phyloP scores from a whole-genome alignment of 2,113 vertebrate species.

The Rattus rattus region DNA sequence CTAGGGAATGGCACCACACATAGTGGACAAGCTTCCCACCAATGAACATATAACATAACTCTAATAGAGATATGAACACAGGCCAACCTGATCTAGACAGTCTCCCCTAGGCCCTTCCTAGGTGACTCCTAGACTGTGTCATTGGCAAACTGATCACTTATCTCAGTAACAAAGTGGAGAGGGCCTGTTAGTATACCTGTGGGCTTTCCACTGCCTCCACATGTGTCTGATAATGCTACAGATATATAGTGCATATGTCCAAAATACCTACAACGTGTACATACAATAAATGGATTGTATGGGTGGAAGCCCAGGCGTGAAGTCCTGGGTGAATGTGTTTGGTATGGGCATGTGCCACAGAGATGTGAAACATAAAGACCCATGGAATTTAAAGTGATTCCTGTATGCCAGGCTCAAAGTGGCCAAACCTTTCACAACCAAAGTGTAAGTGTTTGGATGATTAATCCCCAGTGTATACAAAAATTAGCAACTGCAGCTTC shows the following conservation, averaged over 20 bases:
- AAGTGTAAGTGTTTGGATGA: not conserved
- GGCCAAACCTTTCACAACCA: not conserved
- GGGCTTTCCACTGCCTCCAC: too few species aligned
- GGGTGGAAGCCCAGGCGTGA: not conserved
- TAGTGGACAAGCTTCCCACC: not conserved
- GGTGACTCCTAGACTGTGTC: not conserved
- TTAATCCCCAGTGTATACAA: not conserved
- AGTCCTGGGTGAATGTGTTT: not conserved
- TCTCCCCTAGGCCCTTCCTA: not conserved
- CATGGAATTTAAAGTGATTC: not conserved
- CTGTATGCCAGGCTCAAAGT: not conserved
- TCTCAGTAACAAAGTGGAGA: not conserved
- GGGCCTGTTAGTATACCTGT: too few species aligned
- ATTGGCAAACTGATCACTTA: not conserved
- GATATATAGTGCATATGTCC: not conserved
- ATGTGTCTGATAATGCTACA: too few species aligned
- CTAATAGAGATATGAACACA: not conserved
- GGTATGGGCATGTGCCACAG: not conserved
- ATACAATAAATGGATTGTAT: too few species aligned
- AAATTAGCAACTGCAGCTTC: not conserved
- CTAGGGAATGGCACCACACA: not conserved
- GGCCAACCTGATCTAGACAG: not conserved
- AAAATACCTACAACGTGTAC: not conserved
- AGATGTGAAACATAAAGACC: not conserved
- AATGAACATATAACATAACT: too few species aligned